A percentile compares a stretch with the other conserved stretches of the same genome.
phyloP scores from a whole-genome alignment of 30 jellyfish, hydroid and myxozoan genomes.

The Mastigias papua region DNA sequence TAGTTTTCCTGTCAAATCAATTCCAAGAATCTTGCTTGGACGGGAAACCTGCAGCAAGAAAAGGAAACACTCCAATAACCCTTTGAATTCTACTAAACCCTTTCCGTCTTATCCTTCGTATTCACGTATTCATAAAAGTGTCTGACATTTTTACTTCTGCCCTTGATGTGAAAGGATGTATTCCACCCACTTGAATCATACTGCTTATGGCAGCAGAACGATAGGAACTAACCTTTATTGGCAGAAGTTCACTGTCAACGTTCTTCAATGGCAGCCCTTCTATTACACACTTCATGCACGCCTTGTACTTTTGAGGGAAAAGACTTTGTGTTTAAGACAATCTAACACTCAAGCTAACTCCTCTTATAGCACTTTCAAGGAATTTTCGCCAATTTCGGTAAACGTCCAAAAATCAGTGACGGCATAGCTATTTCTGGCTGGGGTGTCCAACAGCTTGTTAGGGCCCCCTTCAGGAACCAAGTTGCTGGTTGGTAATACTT shows the following conservation, averaged over 20 bases:
- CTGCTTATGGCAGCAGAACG: not conserved
- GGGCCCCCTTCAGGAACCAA: too few relatives aligned
- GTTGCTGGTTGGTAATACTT: too few relatives aligned
- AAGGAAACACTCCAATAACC: not conserved
- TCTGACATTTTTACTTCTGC: not conserved
- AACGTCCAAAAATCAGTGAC: too few relatives aligned
- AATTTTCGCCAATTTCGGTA: too few relatives aligned
- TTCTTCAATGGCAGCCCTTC: slow-evolving; percentile 29
- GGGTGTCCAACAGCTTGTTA: too few relatives aligned
- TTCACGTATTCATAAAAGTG: not conserved
- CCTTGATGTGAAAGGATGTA: not conserved
- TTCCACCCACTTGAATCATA: not conserved
- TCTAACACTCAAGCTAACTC: slow-evolving; percentile 26
- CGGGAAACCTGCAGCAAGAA: slow-evolving; percentile 11
- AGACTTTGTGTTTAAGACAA: too few relatives aligned
- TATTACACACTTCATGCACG: slow-evolving; percentile 25
- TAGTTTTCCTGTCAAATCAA: not conserved
- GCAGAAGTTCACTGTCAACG: slow-evolving; percentile 2
- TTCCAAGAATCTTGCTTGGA: slow-evolving; percentile 20
- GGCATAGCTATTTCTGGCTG: too few relatives aligned
- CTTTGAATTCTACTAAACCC: not conserved
- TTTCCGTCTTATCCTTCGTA: not conserved
- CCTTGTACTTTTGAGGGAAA: slow-evolving; percentile 11
- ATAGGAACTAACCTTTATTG: not conserved
- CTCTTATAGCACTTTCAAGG: slow-evolving; percentile 54